These are phyloP conservation scores for Tauraco hartlaubi DNA, from an alignment of 2,797 vertebrate species.

Conservation along the genomic window DNA sequence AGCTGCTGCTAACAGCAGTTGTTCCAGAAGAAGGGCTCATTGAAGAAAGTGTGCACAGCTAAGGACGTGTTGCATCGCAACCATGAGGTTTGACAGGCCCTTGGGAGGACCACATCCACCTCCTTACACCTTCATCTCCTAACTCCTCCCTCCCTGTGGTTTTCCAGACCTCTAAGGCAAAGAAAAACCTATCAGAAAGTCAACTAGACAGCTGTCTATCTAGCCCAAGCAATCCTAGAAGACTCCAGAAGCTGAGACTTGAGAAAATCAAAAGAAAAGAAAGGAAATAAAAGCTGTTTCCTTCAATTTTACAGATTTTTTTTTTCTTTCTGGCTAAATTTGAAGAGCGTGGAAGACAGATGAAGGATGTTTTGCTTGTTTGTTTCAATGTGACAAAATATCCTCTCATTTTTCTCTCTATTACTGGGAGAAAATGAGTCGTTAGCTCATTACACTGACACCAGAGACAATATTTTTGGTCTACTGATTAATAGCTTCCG, in stretches of 20 bases:
- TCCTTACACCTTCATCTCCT: neutral
- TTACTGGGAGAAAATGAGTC: neutral
- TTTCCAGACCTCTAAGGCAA: neutral
- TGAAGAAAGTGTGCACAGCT: neutral
- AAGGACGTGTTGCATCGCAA: neutral
- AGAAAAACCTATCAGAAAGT: neutral
- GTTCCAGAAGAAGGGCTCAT: neutral
- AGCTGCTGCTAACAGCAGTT: neutral
- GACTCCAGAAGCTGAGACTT: neutral
- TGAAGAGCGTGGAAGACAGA: neutral
- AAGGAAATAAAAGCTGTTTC: neutral
- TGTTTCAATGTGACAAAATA: constrained; percentile 1
- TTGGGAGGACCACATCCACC: neutral
- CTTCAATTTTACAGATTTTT: neutral
- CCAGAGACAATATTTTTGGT: neutral
- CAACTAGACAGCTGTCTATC: neutral
- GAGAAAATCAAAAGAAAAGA: neutral
- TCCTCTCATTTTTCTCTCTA: neutral
- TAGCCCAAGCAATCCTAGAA: neutral
- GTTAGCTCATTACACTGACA: constrained; percentile 11
- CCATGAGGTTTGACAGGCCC: neutral
- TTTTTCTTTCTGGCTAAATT: neutral
- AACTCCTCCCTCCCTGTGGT: neutral
- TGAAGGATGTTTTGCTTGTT: neutral
- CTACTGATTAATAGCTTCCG: neutral